phyloP scores from a whole-genome alignment of 2,888 invertebrate genomes.

The Apamea sordens region DNA sequence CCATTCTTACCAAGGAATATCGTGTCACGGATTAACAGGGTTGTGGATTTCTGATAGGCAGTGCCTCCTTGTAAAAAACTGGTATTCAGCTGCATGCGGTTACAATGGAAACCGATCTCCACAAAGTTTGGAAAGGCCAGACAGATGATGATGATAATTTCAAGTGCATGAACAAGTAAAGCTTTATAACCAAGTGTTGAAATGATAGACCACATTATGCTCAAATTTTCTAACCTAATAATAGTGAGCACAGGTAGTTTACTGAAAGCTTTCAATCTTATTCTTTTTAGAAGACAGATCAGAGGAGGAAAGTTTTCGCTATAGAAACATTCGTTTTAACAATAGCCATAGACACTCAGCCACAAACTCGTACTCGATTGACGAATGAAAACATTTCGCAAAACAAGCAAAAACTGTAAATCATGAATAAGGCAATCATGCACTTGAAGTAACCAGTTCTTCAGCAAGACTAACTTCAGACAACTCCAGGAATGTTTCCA shows the following conservation, averaged over 20 bases:
- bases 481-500: constrained; percentile 9
- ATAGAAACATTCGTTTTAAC: not conserved
- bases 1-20: not conserved
- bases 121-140: not conserved
- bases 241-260: not conserved
- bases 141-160: not conserved
- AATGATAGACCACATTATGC: not conserved
- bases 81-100: not conserved
- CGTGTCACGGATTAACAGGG: not conserved
- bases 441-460: constrained; percentile 19
- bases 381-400: no score
- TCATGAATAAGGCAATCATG: constrained; percentile 28
- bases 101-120: not conserved
- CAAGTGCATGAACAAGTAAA: not conserved
- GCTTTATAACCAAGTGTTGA: not conserved
- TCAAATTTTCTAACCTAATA: not conserved
- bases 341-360: not conserved
- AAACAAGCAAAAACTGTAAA: not conserved
- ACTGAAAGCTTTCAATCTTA: not conserved
- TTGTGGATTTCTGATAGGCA: not conserved
- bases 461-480: constrained; percentile 18
- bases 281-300: not conserved
- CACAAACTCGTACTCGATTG: not conserved
- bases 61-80: not conserved
- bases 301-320: no score